Percentiles rank a stretch among this genome's conserved stretches.
Evolutionary conservation across 2,888 invertebrate genomes (phyloP).

Genomic region (Cerceris rybyensis): DNA sequence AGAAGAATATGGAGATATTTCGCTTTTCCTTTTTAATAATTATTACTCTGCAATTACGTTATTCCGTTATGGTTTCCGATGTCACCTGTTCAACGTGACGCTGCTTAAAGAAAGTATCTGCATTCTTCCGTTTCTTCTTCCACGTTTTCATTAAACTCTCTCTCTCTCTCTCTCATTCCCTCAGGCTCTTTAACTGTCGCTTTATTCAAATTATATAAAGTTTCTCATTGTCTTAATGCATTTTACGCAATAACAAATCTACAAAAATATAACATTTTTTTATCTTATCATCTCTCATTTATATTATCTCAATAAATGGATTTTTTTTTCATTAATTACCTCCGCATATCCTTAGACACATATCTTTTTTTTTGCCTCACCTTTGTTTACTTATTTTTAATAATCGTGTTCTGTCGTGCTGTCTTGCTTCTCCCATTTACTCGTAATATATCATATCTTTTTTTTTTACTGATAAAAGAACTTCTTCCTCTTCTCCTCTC

Average conservation of each 20-base stretch:
- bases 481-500: conserved; percentile 21
- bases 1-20: conserved; percentile 43
- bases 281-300: conserved; percentile 73
- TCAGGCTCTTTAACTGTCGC: conserved; percentile 64
- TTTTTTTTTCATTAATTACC: conserved; percentile 60
- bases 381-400: conserved; percentile 59
- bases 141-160: conserved; percentile 12
- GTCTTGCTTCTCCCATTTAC: conserved; percentile 60
- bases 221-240: conserved; percentile 80
- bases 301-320: conserved; percentile 77
- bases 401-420: conserved; percentile 71
- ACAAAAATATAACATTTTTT: conserved; percentile 80
- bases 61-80: too few relatives aligned
- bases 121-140: conserved; percentile 14
- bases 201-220: conserved; percentile 73
- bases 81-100: conserved; percentile 53
- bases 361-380: conserved; percentile 49
- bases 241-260: conserved; percentile 81
- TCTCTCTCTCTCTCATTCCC: conserved; percentile 32
- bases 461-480: conserved; percentile 61
- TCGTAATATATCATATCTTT: conserved; percentile 49
- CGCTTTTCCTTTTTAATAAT: conserved; percentile 11
- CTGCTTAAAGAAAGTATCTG: conserved; percentile 61
- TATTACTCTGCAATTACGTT: conserved; percentile 38
- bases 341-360: conserved; percentile 53